Conservation (phyloP, 2,888 invertebrate species). For the Leptopilina drosophilae region DNA sequence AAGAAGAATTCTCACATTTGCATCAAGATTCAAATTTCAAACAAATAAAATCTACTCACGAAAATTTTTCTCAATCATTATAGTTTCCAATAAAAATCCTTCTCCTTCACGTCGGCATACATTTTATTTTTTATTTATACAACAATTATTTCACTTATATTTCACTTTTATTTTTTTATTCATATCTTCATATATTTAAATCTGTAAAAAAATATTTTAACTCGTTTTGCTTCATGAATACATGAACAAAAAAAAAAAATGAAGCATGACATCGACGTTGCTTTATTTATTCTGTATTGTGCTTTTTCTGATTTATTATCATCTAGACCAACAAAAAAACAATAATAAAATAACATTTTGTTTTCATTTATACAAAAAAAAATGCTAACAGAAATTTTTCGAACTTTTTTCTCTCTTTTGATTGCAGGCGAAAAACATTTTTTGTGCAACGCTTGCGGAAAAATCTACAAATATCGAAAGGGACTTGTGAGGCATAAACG, state of each 20-base stretch:
- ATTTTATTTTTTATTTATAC: no score
- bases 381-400: not conserved
- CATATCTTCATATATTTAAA: no score
- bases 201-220: not conserved
- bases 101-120: no score
- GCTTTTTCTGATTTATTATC: conserved; percentile 2
- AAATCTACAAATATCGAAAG: conserved; percentile 61
- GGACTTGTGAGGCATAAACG: conserved; percentile 62
- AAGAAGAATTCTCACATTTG: not conserved
- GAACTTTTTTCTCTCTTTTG: conserved; percentile 7
- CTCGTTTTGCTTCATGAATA: not conserved
- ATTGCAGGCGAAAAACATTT: conserved; percentile 33
- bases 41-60: not conserved
- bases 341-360: not conserved
- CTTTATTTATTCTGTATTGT: conserved; percentile 15
- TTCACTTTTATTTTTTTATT: no score
- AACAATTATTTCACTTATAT: no score
- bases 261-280: conserved; percentile 27
- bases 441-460: conserved; percentile 56
- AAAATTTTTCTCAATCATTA: no score
- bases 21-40: no score
- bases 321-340: not conserved
- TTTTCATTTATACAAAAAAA: not conserved
- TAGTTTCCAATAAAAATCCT: no score
- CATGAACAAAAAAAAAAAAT: not conserved